Base-by-base conservation (phyloP, 2,888 invertebrate species). In the Odontomyia ornata region DNA sequence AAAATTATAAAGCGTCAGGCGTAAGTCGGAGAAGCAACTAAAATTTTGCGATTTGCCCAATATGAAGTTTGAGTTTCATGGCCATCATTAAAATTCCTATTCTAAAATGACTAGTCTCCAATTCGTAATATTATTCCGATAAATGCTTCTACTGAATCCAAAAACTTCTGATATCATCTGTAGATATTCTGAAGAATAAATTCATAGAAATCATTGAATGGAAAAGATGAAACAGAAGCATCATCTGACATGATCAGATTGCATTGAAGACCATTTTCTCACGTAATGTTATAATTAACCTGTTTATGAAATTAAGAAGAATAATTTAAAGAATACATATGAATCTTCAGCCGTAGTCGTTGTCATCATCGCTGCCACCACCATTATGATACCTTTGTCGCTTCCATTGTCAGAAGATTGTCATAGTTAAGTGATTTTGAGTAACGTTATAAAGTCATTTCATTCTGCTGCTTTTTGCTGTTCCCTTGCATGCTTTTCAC, bases 361-460 rank as follows among this genome's bases (percentile, higher is more conserved):
- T 60, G 60, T 18, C 21, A 18, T 11, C 25, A 13, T 25, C 60
- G 5, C 60, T 60, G 60, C 23, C 0, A 25, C 60, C 52, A 15
- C 3, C 52, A 52, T n/a, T n/a, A n/a, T 52, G n/a, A 52, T 52
- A n/a, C 52, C 52, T 52, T 52, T 15, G 52, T 18, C 23, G 25
- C 46, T 18, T 36, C 69, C 28, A 52, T 46, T 46, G 62, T 57
- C 13, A 62, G 64, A 27, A 52, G 64, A 76, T 76, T 79, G 79
- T 79, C 79, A 78, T 79, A 78, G 77, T 78, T 78, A 77, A 78
- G 79, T 79, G 79, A 79, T 79, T 79, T 76, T 73, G 43, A 76
- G 73, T 76, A 73, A 57, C 73, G 69, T 73, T 73, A 73, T 57
- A 73, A 46, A 69, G 69, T 69, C 57, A 73, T 60, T 73, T 30